phyloP scores from a whole-genome alignment of 2,888 invertebrate species.

The Scaptomyza parva region DNA sequence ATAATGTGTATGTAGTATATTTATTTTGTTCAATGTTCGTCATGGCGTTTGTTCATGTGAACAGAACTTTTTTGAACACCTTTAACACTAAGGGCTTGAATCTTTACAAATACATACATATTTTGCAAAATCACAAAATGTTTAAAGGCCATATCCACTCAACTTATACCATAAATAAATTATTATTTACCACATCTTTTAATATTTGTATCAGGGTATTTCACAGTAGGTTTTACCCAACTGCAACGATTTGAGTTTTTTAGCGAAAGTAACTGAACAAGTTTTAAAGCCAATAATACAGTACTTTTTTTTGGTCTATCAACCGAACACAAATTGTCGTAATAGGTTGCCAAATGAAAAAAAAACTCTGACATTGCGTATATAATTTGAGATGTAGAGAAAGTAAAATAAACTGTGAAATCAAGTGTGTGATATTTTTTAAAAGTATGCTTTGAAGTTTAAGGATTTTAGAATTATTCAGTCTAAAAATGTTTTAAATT shows the following conservation, averaged over 20 bases:
- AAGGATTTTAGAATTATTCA: constrained; percentile 46
- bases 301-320: constrained; percentile 59
- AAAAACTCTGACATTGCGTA: constrained; percentile 37
- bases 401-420: constrained; percentile 54
- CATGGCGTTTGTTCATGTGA: too few relatives aligned
- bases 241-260: constrained; percentile 30
- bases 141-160: too few relatives aligned
- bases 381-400: constrained; percentile 53
- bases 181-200: too few relatives aligned
- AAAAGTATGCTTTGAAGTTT: constrained; percentile 32
- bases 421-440: not conserved
- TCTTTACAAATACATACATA: too few relatives aligned
- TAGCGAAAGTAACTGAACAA: constrained; percentile 82
- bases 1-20: too few relatives aligned
- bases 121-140: too few relatives aligned
- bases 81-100: too few relatives aligned
- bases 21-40: too few relatives aligned
- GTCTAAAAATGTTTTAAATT: constrained; percentile 76
- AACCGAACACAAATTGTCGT: constrained; percentile 58
- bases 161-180: too few relatives aligned
- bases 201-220: too few relatives aligned
- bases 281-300: constrained; percentile 67
- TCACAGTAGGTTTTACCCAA: not conserved
- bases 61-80: too few relatives aligned
- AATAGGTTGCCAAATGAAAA: constrained; percentile 74